These are phyloP conservation scores for Helarctos malayanus DNA, from an alignment of 2,797 vertebrate species.

Conservation along the genomic window DNA sequence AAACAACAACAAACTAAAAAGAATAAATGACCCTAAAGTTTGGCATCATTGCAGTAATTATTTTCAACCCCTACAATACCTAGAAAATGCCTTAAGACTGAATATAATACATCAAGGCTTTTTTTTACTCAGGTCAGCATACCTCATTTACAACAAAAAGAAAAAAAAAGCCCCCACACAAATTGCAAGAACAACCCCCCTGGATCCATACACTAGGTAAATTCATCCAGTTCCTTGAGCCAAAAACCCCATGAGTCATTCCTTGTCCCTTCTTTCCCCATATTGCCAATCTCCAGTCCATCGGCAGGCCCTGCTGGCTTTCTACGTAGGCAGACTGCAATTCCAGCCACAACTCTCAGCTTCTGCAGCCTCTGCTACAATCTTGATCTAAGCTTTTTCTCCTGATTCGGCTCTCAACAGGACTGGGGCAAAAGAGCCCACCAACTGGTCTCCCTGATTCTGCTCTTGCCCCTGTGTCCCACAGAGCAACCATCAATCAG, in stretches of 20 bases:
- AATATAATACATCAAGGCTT: not conserved
- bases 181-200: not conserved
- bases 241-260: not conserved
- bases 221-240: not conserved
- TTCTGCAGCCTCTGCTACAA: not conserved
- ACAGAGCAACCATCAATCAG: not conserved
- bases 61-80: constrained; percentile 13
- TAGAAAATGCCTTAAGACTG: not conserved
- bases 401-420: not conserved
- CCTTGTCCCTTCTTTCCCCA: not conserved
- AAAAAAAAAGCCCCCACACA: not conserved
- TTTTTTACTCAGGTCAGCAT: not conserved
- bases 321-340: not conserved
- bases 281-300: not conserved
- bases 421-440: not conserved
- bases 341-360: not conserved
- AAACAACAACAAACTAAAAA: constrained; percentile 20
- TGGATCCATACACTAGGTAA: not conserved
- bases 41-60: not conserved
- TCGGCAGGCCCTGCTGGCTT: not conserved
- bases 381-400: no score
- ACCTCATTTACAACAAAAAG: not conserved
- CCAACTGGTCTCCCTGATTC: not conserved
- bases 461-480: not conserved
- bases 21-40: constrained; percentile 25